Evolutionary conservation across 2,113 vertebrate genomes (phyloP), one percentile per base, ranked within the genome.

Genomic region (Casuarius casuarius): DNA sequence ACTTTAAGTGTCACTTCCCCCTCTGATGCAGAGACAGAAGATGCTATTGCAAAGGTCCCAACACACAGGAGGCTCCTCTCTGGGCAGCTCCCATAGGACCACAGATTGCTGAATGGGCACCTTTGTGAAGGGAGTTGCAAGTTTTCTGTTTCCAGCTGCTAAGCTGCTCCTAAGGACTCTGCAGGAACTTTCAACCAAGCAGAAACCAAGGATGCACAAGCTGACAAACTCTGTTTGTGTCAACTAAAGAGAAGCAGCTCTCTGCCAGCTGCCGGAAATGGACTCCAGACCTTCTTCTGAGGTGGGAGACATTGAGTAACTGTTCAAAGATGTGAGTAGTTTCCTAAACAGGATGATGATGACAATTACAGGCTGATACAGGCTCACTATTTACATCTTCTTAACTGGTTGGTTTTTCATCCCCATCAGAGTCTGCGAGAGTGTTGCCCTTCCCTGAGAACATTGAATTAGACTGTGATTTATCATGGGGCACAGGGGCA

Each of bases 141-240:
- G 56, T 22, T 94, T 62, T 38, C 48, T 2, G 1, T 79, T 89
- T 80, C 48, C 86, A 95, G 92, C 91, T 90, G 84, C 56, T 68
- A 73, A 86, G 85, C 91, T 38, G 89, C 83, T 93, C 93, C 84
- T 71, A 26, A 77, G 89, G 89, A 61, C 35, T 73, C 67, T 0
- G 49, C 87, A 89, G 74, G 38, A 49, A 20, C 44, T 62, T 89
- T 26, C 84, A 93, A 90, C 74, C 73, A 48, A 85, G 96, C 94
- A 94, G 94, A 96, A 94, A 62, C 77, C 4, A 81, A 92, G 95
- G 97, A 97, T 97, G 97, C 96, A 96, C 94, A 95, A 87, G 94
- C 97, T 98, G 98, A 96, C 97, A 98, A 97, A 97, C 77, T 87
- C 89, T 87, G 92, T 97, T 98, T 98, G 96, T 94, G 97, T 97